phyloP scores from a whole-genome alignment of 1,140 invertebrate species.

The Streblospio benedicti region DNA sequence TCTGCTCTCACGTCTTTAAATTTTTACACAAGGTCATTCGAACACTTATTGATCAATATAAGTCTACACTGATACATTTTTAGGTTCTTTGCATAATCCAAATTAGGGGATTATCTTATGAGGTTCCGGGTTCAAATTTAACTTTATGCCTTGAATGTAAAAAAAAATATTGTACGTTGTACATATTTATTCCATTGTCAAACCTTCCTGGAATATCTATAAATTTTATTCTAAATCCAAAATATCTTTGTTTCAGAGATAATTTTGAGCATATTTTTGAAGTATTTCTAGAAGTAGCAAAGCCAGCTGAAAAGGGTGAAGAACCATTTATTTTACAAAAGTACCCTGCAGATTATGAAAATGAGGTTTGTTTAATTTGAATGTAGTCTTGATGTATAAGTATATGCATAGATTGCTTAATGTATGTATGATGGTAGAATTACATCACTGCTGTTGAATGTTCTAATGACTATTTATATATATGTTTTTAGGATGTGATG shows the following conservation, averaged over 20 bases:
- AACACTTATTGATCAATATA: too few species aligned
- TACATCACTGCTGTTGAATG: background rate
- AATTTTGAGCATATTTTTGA: constrained; percentile 72
- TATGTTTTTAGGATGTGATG: constrained; percentile 54
- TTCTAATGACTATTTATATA: constrained; percentile 5
- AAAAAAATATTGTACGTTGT: too few species aligned
- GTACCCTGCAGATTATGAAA: constrained; percentile 64
- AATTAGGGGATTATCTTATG: too few species aligned
- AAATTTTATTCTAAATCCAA: too few species aligned
- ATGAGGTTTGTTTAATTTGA: constrained; percentile 45
- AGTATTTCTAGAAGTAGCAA: constrained; percentile 71
- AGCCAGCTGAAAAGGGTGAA: constrained; percentile 28
- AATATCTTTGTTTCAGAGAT: constrained; percentile 68
- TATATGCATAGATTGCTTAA: background rate
- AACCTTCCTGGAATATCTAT: too few species aligned
- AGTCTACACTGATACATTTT: too few species aligned
- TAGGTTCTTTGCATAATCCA: too few species aligned
- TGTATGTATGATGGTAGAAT: background rate
- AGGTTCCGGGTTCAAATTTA: too few species aligned
- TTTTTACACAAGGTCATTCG: too few species aligned
- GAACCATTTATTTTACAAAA: constrained; percentile 56
- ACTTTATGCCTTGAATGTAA: too few species aligned
- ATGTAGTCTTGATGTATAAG: background rate
- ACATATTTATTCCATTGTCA: too few species aligned
- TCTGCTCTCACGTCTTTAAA: too few species aligned